A percentile compares a stretch with the other conserved stretches of the same genome.
These are phyloP conservation scores for Scarus forsteni DNA, from an alignment of 2,797 vertebrate species.

Conservation along the genomic window DNA sequence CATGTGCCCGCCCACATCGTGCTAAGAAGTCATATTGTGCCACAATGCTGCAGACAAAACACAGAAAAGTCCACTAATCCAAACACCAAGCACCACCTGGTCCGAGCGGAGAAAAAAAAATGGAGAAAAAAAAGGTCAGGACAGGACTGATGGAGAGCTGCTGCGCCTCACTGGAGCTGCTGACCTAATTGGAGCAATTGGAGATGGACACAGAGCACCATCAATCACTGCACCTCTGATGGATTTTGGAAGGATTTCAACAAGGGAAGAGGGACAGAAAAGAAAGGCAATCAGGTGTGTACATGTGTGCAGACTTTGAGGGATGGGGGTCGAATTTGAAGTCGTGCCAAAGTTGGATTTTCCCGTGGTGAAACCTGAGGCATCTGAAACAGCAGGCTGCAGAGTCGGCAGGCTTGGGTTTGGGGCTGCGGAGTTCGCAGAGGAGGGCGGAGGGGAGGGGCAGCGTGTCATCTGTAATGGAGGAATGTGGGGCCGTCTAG, in stretches of 20 bases:
- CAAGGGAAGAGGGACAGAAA: constrained; percentile 31
- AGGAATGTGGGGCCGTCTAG: constrained; percentile 76
- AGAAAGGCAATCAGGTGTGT: constrained; percentile 52
- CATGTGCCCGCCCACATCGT: constrained; percentile 20
- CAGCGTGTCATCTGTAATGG: constrained; percentile 75
- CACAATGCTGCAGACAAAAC: constrained; percentile 59
- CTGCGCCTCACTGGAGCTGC: constrained; percentile 51
- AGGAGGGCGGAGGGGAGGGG: not conserved
- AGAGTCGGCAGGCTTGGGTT: constrained; percentile 59
- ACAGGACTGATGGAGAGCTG: constrained; percentile 28
- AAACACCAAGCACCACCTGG: constrained; percentile 54
- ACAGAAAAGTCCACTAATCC: constrained; percentile 30
- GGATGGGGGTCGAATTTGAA: constrained; percentile 43
- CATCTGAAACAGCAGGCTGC: constrained; percentile 67
- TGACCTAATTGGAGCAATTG: constrained; percentile 67
- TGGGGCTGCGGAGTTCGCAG: constrained; percentile 28
- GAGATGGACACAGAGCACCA: constrained; percentile 51
- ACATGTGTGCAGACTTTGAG: constrained; percentile 25
- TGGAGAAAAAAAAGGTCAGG: constrained; percentile 21
- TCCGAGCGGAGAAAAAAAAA: constrained; percentile 21
- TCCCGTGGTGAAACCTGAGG: constrained; percentile 70
- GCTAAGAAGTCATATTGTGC: constrained; percentile 36
- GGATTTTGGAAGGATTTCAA: constrained; percentile 67
- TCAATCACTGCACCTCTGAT: constrained; percentile 57
- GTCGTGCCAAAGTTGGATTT: constrained; percentile 57